phyloP scores from a whole-genome alignment of 2,888 invertebrate species.

The Lepidocyrtinus sp. region DNA sequence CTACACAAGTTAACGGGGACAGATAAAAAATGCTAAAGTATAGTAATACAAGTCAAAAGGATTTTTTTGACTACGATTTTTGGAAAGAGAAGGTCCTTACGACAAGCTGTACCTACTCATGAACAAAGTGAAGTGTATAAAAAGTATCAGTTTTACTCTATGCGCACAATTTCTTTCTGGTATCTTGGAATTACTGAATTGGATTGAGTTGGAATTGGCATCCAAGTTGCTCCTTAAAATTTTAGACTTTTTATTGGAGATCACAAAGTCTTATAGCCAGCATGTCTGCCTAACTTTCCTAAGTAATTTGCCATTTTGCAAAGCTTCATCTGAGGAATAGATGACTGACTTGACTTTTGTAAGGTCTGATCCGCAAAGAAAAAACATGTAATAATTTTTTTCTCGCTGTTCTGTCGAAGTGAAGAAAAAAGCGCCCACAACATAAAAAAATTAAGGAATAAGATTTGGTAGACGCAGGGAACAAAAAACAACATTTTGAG shows the following conservation, averaged over 20 bases:
- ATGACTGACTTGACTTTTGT: too few species aligned
- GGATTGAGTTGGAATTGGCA: not conserved
- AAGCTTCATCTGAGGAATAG: too few species aligned
- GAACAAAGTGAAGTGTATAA: not conserved
- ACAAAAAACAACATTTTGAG: slow-evolving; percentile 11
- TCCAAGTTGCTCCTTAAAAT: too few species aligned
- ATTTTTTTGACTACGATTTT: not conserved
- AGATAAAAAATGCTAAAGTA: not conserved
- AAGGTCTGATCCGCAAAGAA: not conserved
- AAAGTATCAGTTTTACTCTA: too few species aligned
- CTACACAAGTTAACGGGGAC: not conserved
- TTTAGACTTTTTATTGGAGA: not conserved
- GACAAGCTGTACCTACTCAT: too few species aligned
- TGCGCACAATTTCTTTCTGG: too few species aligned
- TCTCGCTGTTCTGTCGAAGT: not conserved
- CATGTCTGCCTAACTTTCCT: not conserved
- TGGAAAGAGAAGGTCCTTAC: not conserved
- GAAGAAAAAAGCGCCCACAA: slow-evolving; percentile 42
- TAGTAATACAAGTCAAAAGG: not conserved
- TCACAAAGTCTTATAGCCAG: not conserved
- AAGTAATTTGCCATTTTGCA: too few species aligned
- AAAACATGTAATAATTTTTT: not conserved
- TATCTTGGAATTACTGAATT: too few species aligned
- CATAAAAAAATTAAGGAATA: slow-evolving; percentile 17
- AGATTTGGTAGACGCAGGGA: too few species aligned